Conservation (phyloP, 2,113 vertebrate species). For the Protobothrops flavoviridis region DNA sequence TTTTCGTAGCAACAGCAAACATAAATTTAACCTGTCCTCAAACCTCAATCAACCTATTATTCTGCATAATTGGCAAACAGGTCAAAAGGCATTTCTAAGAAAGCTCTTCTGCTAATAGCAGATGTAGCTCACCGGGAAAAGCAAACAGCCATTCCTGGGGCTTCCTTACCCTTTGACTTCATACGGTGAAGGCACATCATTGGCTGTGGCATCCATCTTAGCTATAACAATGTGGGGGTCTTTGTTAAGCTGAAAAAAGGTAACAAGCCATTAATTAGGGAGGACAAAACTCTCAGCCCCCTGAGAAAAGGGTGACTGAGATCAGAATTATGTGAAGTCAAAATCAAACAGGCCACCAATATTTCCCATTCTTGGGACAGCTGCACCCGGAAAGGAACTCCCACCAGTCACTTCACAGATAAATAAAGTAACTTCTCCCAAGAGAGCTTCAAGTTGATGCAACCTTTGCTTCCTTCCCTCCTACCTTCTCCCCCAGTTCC, state of each 20-base stretch:
- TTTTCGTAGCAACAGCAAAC: background rate
- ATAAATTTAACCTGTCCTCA: background rate
- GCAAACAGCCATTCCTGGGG: background rate
- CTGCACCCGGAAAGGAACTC: background rate
- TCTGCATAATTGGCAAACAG: background rate
- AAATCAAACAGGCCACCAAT: background rate
- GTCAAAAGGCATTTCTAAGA: background rate
- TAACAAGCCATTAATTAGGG: conserved; percentile 6
- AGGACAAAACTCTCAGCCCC: background rate
- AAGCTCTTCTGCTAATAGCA: background rate
- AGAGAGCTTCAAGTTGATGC: background rate
- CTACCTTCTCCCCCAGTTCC: conserved; percentile 94
- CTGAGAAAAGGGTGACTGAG: background rate
- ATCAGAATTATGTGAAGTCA: background rate
- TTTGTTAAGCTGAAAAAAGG: conserved; percentile 76
- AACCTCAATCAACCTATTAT: background rate
- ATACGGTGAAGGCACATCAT: conserved; percentile 93
- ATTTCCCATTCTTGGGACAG: background rate
- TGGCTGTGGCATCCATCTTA: conserved; percentile 99
- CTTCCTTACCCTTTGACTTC: conserved; percentile 92
- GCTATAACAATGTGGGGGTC: conserved; percentile 92
- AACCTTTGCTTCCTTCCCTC: conserved; percentile 3
- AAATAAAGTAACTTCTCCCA: background rate
- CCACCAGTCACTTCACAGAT: background rate
- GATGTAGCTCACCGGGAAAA: background rate